Evolutionary conservation across 2,797 vertebrate genomes (phyloP), one percentile per base, ranked within the genome.

Genomic region (Sparus aurata): DNA sequence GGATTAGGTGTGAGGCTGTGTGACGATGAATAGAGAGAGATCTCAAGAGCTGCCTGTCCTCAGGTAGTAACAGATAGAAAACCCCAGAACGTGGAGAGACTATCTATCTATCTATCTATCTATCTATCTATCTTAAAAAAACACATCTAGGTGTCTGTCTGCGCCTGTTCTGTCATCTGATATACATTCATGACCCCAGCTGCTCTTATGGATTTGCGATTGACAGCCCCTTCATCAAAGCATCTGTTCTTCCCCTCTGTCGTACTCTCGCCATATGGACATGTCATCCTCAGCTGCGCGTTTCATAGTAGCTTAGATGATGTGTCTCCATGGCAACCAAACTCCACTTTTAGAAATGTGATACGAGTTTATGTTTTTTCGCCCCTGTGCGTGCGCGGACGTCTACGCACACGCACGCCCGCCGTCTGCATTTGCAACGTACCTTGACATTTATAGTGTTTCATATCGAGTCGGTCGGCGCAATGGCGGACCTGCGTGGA

Each of bases 281-380:
- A 22, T 80, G 75, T 81, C 87, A 89, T 83, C 90, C 87, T 92
- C 90, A 87, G 80, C 85, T 89, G 87, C 64, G 65, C 74, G 53
- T 84, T 92, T 90, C 86, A 84, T 84, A 77, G 77, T 76, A 73
- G 78, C 75, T 7, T 85, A 79, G 83, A 90, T 80, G 81, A 86
- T 72, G 71, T 90, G 86, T 92, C 86, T 85, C 92, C 87, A 91
- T 91, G 87, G 90, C 70, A 86, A 92, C 91, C 82, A 59, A 84
- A 89, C 80, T 89, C 79, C 52, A 41, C 82, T 86, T 92, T 88
- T 81, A 75, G 77, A 87, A 86, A 84, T 82, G 72, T 59, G 68
- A 84, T 85, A 77, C 49, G 73, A 85, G 82, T 83, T 30, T 73
- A 77, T 83, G 72, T 75, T 77, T 83, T 59, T 86, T 59, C 61